Base-by-base conservation (phyloP, 2,113 vertebrate species). In the Alosa alosa region DNA sequence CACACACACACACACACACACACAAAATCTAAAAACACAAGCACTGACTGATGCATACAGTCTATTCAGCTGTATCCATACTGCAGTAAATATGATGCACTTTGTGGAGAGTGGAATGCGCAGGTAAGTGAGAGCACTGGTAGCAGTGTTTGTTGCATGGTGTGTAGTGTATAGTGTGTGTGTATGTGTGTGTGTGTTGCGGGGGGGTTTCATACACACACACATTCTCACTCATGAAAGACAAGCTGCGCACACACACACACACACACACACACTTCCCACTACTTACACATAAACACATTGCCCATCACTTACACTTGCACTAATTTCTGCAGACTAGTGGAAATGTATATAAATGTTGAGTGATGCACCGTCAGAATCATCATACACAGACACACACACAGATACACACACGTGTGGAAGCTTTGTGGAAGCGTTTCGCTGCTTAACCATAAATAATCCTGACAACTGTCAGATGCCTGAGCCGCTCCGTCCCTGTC, bases 1-100 rank as follows among this genome's bases (percentile, higher is more conserved):
- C 81, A 87, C 87, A 91, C 87, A 4, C 83, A 88, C 85, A 87
- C 39, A 85, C 81, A 86, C 47, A 87, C 60, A 86, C 25, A 82
- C 10, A 55, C 83, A 87, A 8, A 82, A 1, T 18, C 52, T 31
- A 31, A 31, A 31, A 31, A 55, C 13, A 18, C 17, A 17, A 55
- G 52, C 52, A 55, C 17, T 55, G 52, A 55, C 15, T 49, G 47
- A 49, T 8, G 6, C 47, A 44, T 44, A 44, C 41, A 44, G 41
- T 13, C 47, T 49, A 49, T 49, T 49, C 8, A 72, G n/a, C n/a
- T 36, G 25, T 10, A 13, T 9, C 5, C 52, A 20, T 64, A 64
- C 57, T n/a, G 57, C 57, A 64, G 57, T 64, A 55, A 52, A 52
- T 52, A 52, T 52, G 50, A 18, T 55, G 52, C 4, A 18, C 15